These are phyloP conservation scores for Rostratula benghalensis DNA, from an alignment of 2,113 vertebrate genomes.

Conservation along the genomic window DNA sequence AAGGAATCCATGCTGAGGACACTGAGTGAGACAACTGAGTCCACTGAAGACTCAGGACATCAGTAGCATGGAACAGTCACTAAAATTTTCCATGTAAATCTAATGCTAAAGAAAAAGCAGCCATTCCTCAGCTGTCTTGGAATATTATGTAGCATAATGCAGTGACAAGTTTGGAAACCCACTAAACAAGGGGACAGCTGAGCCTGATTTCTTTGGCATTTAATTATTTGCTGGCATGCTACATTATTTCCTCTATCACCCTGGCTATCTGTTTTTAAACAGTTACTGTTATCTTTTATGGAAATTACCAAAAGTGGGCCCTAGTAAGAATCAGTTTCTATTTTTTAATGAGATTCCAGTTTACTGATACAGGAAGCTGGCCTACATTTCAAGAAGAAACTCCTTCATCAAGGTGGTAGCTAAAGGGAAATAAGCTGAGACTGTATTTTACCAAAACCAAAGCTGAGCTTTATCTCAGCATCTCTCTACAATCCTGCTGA, in stretches of 20 bases:
- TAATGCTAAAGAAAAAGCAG: not conserved
- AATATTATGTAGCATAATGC: not conserved
- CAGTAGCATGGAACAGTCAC: not conserved
- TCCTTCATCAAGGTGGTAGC: not conserved
- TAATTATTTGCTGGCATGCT: not conserved
- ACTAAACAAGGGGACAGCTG: not conserved
- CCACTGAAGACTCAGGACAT: not conserved
- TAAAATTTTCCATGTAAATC: not conserved
- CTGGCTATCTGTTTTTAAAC: not conserved
- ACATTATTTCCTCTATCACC: rapidly evolving
- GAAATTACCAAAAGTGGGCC: not conserved
- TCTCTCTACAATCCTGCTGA: not conserved
- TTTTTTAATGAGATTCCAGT: not conserved
- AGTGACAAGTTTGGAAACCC: not conserved
- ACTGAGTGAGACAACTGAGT: not conserved
- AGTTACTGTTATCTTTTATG: not conserved
- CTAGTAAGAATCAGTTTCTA: not conserved
- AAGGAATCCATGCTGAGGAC: not conserved
- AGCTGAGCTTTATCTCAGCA: not conserved
- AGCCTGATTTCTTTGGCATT: not conserved
- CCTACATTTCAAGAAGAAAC: not conserved
- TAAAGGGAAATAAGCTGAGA: not conserved
- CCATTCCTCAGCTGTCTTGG: not conserved
- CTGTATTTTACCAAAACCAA: not conserved
- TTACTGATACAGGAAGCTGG: not conserved